Evolutionary conservation across 1,140 invertebrate genomes (phyloP).

Genomic region (Pogonus chalceus): DNA sequence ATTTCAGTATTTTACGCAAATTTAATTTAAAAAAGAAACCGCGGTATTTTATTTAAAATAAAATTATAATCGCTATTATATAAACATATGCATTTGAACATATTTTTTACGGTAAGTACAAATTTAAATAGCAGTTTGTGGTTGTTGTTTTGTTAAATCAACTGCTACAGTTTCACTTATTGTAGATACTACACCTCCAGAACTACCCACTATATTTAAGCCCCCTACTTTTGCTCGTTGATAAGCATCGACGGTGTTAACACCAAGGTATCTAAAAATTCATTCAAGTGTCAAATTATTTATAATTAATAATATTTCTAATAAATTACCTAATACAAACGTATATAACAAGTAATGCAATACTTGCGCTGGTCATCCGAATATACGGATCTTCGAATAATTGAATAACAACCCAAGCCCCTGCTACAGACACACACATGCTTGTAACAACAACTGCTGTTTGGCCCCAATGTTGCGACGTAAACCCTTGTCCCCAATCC

Average conservation of each 20-base stretch:
- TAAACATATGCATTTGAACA: neutral
- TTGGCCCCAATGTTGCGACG: constrained; percentile 64
- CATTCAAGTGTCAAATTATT: neutral
- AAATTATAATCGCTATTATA: too few relatives aligned
- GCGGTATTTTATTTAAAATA: too few relatives aligned
- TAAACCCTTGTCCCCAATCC: constrained; percentile 72
- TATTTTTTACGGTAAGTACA: neutral
- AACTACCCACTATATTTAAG: constrained; percentile 58
- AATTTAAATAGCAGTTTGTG: constrained; percentile 19
- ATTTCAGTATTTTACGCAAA: too few relatives aligned
- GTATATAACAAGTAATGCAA: constrained; percentile 71
- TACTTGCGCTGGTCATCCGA: constrained; percentile 65
- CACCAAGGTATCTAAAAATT: constrained; percentile 59
- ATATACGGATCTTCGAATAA: constrained; percentile 67
- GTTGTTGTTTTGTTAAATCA: constrained; percentile 32
- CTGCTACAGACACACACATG: constrained; percentile 64
- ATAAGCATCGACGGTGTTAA: constrained; percentile 77
- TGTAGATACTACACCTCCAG: constrained; percentile 38
- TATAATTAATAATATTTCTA: constrained; percentile 8
- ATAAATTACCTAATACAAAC: constrained; percentile 64
- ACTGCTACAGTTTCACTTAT: constrained; percentile 44
- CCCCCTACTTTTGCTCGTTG: constrained; percentile 80
- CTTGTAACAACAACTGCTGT: constrained; percentile 54
- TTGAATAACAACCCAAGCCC: constrained; percentile 73
- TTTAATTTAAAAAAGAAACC: too few relatives aligned